Conservation (phyloP, 2,797 vertebrate species). For the Malacoraja senta region DNA sequence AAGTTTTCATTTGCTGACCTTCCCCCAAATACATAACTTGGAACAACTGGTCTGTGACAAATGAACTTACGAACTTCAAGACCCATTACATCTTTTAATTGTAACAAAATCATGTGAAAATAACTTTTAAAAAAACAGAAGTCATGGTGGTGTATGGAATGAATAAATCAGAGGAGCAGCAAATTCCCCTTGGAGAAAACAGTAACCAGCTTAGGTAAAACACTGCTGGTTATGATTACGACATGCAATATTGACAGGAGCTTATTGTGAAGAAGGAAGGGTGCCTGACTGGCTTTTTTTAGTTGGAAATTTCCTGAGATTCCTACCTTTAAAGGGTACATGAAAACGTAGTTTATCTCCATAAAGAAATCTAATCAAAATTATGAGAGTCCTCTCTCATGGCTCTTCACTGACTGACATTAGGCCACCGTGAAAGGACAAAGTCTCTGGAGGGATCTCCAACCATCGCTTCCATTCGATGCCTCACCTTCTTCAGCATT, state of each 20-base stretch:
- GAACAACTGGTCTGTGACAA: slow-evolving; percentile 35
- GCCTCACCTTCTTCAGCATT: no score
- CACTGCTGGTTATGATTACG: not conserved
- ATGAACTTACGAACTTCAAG: slow-evolving; percentile 35
- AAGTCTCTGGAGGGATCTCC: not conserved
- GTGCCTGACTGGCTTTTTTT: not conserved
- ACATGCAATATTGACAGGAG: not conserved
- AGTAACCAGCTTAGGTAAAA: slow-evolving; percentile 22
- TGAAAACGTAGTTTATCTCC: not conserved
- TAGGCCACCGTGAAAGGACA: not conserved
- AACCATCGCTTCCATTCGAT: not conserved
- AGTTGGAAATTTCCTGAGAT: not conserved
- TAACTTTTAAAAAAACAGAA: slow-evolving; percentile 33
- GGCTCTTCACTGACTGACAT: not conserved
- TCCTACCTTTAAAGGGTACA: not conserved
- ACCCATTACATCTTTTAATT: slow-evolving; percentile 34
- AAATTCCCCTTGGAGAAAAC: slow-evolving; percentile 22
- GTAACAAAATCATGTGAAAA: slow-evolving; percentile 31
- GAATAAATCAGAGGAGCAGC: slow-evolving; percentile 18
- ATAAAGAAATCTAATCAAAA: not conserved
- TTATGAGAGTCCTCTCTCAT: not conserved
- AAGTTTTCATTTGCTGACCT: not conserved
- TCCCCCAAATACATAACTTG: slow-evolving; percentile 3
- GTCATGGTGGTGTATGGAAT: not conserved
- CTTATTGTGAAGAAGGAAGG: not conserved